phyloP scores from a whole-genome alignment of 2,888 invertebrate species.

The Papilio protenor region DNA sequence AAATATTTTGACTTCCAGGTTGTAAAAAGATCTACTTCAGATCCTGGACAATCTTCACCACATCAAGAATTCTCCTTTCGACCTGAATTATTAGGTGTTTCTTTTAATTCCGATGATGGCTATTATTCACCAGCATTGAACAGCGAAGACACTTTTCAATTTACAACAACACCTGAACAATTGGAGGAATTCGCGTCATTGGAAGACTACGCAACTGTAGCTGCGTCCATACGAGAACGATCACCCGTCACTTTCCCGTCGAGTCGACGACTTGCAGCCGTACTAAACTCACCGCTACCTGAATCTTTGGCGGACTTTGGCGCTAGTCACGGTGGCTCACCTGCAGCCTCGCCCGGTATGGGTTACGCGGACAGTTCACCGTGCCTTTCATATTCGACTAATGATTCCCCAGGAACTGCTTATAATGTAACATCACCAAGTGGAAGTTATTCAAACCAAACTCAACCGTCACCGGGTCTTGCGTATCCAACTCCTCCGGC shows the following conservation, averaged over 20 bases:
- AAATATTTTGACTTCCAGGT: conserved; percentile 62
- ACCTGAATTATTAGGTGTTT: conserved; percentile 86
- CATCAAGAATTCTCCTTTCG: conserved; percentile 85
- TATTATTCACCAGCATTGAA: conserved; percentile 87
- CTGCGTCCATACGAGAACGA: conserved; percentile 83
- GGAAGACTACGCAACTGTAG: conserved; percentile 85
- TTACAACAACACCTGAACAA: conserved; percentile 85
- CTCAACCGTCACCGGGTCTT: conserved; percentile 87
- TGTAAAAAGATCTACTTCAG: conserved; percentile 90
- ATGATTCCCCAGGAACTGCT: conserved; percentile 75
- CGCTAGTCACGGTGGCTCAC: conserved; percentile 88
- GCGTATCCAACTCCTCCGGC: conserved; percentile 95
- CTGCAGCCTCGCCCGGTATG: conserved; percentile 82
- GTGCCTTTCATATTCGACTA: conserved; percentile 91
- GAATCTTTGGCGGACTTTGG: conserved; percentile 93
- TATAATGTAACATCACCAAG: conserved; percentile 75
- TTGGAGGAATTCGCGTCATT: conserved; percentile 86
- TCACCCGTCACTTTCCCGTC: conserved; percentile 86
- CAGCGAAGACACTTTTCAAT: conserved; percentile 88
- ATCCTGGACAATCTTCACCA: conserved; percentile 86
- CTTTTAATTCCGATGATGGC: conserved; percentile 86
- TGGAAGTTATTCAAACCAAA: conserved; percentile 48
- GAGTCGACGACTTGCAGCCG: conserved; percentile 89
- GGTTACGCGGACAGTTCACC: conserved; percentile 81
- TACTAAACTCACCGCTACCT: conserved; percentile 90